Evolutionary conservation across 37 sponge, comb jelly and placozoan species (phyloP).

Genomic region (Corticium candelabrum): DNA sequence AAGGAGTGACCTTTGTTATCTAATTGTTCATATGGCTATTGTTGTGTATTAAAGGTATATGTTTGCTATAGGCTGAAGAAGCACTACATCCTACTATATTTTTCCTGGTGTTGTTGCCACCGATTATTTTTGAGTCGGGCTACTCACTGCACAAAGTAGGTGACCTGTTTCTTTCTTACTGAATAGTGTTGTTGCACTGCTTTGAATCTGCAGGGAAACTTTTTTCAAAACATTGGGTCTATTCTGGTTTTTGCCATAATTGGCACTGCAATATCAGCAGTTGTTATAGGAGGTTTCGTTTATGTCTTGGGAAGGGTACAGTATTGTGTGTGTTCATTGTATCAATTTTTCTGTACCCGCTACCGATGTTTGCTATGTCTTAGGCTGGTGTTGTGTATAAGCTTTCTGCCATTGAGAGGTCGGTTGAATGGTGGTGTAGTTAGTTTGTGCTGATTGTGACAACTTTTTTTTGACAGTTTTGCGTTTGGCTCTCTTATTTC

Average conservation of each 20-base stretch:
- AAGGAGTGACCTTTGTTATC: too few relatives aligned
- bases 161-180: background rate
- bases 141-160: slow-evolving; percentile 95
- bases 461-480: too few relatives aligned
- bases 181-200: background rate
- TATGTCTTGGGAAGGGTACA: slow-evolving; percentile 53
- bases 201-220: slow-evolving; percentile 65
- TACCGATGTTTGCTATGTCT: too few relatives aligned
- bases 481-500: slow-evolving; percentile 91
- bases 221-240: slow-evolving; percentile 92
- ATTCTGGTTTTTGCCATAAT: slow-evolving; percentile 86
- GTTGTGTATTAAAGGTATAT: too few relatives aligned
- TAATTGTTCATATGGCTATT: too few relatives aligned
- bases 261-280: slow-evolving; percentile 85
- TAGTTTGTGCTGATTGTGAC: too few relatives aligned
- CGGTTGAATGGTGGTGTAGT: too few relatives aligned
- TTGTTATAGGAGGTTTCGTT: slow-evolving; percentile 78
- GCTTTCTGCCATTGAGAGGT: slow-evolving; percentile 28
- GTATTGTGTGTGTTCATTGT: too few relatives aligned
- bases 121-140: slow-evolving; percentile 96
- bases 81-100: slow-evolving; percentile 60
- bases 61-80: background rate
- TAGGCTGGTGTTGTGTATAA: slow-evolving; percentile 17
- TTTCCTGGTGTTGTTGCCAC: slow-evolving; percentile 89
- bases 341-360: too few relatives aligned